phyloP scores from a whole-genome alignment of 2,113 vertebrate species.

The Cyanoliseus patagonus region DNA sequence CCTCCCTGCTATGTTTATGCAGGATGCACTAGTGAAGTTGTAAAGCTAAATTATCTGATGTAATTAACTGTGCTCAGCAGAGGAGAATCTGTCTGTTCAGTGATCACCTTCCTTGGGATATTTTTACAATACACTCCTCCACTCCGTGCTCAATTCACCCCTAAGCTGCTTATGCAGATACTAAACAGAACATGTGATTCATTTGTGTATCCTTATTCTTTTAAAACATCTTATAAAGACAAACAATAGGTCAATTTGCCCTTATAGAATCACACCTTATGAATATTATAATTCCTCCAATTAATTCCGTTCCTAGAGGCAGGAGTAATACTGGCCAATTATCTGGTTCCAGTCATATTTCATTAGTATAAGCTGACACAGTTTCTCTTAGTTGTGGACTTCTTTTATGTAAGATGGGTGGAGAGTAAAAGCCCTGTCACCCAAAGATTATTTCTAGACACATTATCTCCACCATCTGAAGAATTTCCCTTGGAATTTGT shows the following conservation, averaged over 20 bases:
- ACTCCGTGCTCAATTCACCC: neutral
- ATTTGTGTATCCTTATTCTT: conserved; percentile 11
- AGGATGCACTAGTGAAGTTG: neutral
- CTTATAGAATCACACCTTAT: neutral
- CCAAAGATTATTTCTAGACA: neutral
- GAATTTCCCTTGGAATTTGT: neutral
- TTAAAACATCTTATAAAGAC: conserved; percentile 15
- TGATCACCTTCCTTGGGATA: neutral
- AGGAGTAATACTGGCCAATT: neutral
- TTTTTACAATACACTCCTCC: neutral
- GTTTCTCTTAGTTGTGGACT: neutral
- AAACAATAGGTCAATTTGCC: conserved; percentile 9
- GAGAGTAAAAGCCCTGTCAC: neutral
- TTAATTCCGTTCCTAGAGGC: neutral
- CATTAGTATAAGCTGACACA: neutral
- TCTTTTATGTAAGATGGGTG: neutral
- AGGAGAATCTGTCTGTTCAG: neutral
- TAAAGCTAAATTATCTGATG: neutral
- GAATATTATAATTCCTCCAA: conserved; percentile 1
- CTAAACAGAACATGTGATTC: neutral
- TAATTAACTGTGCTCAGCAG: neutral
- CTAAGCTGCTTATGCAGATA: neutral
- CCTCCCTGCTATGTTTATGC: neutral
- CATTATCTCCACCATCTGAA: neutral
- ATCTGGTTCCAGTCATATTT: neutral